A percentile compares a stretch with the other conserved stretches of the same genome.
Conservation (phyloP, 2,888 invertebrate genomes). For the Diploptera punctata region DNA sequence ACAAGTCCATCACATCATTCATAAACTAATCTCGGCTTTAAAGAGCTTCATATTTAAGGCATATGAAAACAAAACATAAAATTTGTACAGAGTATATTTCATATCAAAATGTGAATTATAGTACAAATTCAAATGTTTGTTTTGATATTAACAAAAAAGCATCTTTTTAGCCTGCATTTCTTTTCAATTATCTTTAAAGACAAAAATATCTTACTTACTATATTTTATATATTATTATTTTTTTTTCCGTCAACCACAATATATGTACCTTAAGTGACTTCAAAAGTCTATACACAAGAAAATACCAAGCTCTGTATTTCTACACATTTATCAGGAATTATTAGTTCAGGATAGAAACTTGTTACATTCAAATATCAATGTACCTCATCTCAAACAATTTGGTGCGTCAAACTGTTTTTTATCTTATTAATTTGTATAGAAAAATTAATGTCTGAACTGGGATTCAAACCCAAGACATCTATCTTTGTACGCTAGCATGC, state of each 20-base stretch:
- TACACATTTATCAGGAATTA: slow-evolving; percentile 16
- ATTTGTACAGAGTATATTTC: neutral
- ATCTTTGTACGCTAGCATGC: too few species aligned
- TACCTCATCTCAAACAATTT: too few species aligned
- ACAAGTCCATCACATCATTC: neutral
- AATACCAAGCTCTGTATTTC: slow-evolving; percentile 19
- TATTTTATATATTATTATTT: slow-evolving; percentile 25
- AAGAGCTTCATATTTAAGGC: slow-evolving; percentile 15
- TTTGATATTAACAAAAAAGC: neutral
- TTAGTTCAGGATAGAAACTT: neutral
- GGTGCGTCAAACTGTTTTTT: too few species aligned
- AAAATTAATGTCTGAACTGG: too few species aligned
- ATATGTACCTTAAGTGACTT: slow-evolving; percentile 21
- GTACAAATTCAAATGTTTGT: slow-evolving; percentile 5
- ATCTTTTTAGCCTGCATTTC: neutral
- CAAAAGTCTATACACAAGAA: slow-evolving; percentile 26
- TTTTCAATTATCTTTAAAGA: neutral
- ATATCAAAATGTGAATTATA: neutral
- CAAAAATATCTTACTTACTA: slow-evolving; percentile 22
- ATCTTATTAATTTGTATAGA: too few species aligned
- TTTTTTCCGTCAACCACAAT: slow-evolving; percentile 21
- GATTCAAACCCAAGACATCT: too few species aligned
- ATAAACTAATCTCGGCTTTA: neutral
- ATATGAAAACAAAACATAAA: slow-evolving; percentile 17
- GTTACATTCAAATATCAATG: too few species aligned